Evolutionary conservation across 2,888 invertebrate genomes (phyloP).

Genomic region (Acronicta alni): DNA sequence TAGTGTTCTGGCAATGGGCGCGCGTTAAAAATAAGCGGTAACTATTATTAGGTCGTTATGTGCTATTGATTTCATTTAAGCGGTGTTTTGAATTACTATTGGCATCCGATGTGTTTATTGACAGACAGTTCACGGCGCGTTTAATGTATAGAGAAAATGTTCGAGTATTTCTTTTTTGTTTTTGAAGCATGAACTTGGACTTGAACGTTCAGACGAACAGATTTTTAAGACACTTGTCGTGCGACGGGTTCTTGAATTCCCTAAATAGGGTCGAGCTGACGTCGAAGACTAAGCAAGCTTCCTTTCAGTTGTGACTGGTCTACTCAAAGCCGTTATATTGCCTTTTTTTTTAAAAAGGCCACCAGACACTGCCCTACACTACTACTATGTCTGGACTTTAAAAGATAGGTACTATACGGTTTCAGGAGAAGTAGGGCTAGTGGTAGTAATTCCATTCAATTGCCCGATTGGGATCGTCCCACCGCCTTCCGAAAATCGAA

Average conservation of each 20-base stretch:
- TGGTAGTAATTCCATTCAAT: too few relatives aligned
- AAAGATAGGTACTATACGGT: too few relatives aligned
- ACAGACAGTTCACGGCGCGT: conserved; percentile 29
- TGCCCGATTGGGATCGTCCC: too few relatives aligned
- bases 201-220: not conserved
- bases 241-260: not conserved
- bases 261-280: too few relatives aligned
- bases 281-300: too few relatives aligned
- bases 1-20: conserved; percentile 42
- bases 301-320: too few relatives aligned
- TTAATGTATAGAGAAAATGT: conserved; percentile 7
- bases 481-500: too few relatives aligned
- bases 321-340: too few relatives aligned
- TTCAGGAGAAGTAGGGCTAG: too few relatives aligned
- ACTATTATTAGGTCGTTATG: conserved; percentile 37
- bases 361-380: too few relatives aligned
- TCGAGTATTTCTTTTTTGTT: conserved; percentile 4
- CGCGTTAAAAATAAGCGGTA: conserved; percentile 34
- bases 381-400: too few relatives aligned
- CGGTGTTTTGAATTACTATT: conserved; percentile 29
- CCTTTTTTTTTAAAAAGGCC: too few relatives aligned
- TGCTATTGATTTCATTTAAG: conserved; percentile 45
- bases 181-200: not conserved
- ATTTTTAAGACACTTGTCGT: not conserved
- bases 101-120: conserved; percentile 38